Evolutionary conservation across 2,888 invertebrate genomes (phyloP), one percentile per base, ranked within the genome.

Genomic region (Synanthedon myopaeformis): DNA sequence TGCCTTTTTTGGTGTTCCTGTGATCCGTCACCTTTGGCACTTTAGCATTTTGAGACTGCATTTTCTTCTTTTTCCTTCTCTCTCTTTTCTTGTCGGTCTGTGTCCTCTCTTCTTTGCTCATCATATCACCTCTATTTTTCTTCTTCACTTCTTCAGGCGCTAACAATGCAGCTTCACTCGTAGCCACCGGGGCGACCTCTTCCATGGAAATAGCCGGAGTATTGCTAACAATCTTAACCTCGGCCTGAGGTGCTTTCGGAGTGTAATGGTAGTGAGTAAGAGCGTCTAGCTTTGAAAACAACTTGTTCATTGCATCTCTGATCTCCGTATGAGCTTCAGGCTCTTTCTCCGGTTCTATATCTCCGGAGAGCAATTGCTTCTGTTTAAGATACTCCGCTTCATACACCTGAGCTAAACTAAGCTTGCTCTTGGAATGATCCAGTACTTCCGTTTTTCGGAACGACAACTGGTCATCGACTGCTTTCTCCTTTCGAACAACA

Each of bases 181-280:
- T 90, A n/a, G 93, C 92, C 5, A 95, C 89, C 0, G 98, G 98
- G 0, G 97, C 96, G 6, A 98, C 97, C 81, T 99, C 99, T 79
- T 99, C 99, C 91, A 98, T 94, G 41, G 89, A 91, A 52, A 99
- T 92, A 0, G 97, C 95, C 1, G 98, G 96, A 58, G 96, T 89
- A 73, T 99, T 98, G 56, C 92, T 94, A 4, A 99, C 90, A 56
- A 99, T 93, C 81, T 94, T 95, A 2, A 97, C 88, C 67, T 99
- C 98, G 0, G 97, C 94, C 56, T 92, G 90, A 1, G 93, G 92
- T 55, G 92, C 90, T 86, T 93, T 95, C 0, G 99, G 98, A 50
- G 97, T 97, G 69, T 94, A 99, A 77, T 98, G 96, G 79, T 94
- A 98, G 77, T 99, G 97, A 1, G 94, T 94, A 12, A 99, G 86